These are phyloP conservation scores for Caiman crocodilus DNA, from an alignment of 2,797 vertebrate species.

Conservation along the genomic window DNA sequence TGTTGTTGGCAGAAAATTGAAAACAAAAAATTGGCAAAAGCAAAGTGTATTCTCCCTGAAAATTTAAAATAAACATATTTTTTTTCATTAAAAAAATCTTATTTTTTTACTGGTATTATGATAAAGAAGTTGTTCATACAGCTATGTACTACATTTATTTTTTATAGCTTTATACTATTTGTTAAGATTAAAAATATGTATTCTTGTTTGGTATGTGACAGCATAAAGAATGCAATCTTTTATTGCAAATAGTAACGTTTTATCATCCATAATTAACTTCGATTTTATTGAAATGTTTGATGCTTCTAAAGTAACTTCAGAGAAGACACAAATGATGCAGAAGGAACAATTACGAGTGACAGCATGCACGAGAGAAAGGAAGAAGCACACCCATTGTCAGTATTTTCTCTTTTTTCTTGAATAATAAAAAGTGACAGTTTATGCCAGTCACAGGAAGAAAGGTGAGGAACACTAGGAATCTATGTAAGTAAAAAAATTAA, in stretches of 20 bases:
- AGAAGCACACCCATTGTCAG: background rate
- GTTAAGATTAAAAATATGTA: conserved; percentile 1
- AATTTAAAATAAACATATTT: background rate
- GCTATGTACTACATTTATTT: background rate
- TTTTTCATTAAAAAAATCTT: background rate
- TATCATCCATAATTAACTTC: background rate
- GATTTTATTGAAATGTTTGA: background rate
- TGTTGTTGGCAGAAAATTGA: background rate
- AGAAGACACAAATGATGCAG: background rate
- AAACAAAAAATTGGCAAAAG: background rate
- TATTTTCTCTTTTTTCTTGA: background rate
- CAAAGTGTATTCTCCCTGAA: background rate
- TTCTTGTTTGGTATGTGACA: background rate
- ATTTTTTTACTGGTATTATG: background rate
- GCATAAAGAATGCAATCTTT: background rate
- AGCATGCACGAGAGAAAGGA: background rate
- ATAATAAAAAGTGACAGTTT: background rate
- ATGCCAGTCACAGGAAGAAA: background rate
- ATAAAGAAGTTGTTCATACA: background rate
- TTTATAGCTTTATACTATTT: background rate
- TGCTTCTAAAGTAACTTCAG: background rate
- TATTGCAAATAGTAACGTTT: background rate
- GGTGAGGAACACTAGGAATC: background rate
- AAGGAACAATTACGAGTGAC: background rate
- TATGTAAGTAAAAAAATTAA: background rate